A percentile compares a stretch with the other conserved stretches of the same genome.
These are phyloP conservation scores for Anolis carolinensis DNA, from an alignment of 2,113 vertebrate genomes.

Conservation along the genomic window DNA sequence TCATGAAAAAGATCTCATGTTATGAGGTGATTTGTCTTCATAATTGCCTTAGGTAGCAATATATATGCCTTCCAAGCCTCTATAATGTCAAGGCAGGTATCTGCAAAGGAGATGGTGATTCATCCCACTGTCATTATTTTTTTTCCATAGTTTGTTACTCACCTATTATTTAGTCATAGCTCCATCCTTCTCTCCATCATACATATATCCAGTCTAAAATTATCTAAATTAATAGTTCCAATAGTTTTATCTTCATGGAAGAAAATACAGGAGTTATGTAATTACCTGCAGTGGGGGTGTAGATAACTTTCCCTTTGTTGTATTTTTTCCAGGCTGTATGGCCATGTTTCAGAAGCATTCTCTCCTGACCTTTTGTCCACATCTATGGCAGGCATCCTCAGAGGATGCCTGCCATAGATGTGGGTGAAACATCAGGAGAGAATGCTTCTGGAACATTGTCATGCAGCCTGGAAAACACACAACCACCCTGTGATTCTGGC, in stretches of 20 bases:
- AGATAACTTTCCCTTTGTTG: no score
- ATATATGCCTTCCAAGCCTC: slow-evolving; percentile 55
- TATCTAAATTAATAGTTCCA: background rate
- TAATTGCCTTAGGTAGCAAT: slow-evolving; percentile 60
- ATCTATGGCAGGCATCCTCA: no score
- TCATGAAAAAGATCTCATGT: slow-evolving; percentile 30
- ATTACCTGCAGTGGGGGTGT: background rate
- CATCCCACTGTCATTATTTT: slow-evolving; percentile 60
- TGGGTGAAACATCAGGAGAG: no score
- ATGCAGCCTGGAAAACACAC: no score
- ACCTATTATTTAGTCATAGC: slow-evolving; percentile 55
- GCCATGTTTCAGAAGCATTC: no score
- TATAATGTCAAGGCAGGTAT: slow-evolving; percentile 48
- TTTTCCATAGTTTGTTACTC: slow-evolving; percentile 48
- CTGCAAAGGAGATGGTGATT: slow-evolving; percentile 25
- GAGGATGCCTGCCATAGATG: no score
- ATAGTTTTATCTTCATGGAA: background rate
- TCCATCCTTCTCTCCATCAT: background rate
- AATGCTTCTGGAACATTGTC: no score
- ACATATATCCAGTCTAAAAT: background rate
- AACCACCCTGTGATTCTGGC: no score
- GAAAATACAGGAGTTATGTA: background rate
- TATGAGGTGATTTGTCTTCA: slow-evolving; percentile 53
- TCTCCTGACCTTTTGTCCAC: no score
- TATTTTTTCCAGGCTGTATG: no score